Evolutionary conservation across 1,140 invertebrate species (phyloP).

Genomic region (Centruroides sculpturatus): DNA sequence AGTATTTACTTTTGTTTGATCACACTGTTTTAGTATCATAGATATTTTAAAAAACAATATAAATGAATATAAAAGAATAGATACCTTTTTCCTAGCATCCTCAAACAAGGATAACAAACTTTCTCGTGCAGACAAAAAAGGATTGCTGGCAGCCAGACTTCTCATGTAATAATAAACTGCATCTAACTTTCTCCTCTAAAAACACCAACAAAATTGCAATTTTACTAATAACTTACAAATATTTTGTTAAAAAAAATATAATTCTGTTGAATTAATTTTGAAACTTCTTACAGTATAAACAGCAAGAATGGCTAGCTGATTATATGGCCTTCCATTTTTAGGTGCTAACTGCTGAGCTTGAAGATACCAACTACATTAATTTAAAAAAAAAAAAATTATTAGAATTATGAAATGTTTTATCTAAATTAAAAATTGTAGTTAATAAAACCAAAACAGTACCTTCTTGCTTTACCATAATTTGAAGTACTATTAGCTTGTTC

Average conservation of each 20-base stretch:
- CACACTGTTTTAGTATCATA: neutral
- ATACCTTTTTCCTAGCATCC: constrained; percentile 77
- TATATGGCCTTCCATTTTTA: constrained; percentile 86
- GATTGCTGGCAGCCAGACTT: constrained; percentile 84
- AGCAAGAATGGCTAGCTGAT: constrained; percentile 84
- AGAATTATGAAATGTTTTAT: neutral
- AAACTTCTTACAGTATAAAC: constrained; percentile 60
- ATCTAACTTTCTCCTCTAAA: constrained; percentile 78
- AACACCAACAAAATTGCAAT: constrained; percentile 17
- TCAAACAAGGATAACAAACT: constrained; percentile 76
- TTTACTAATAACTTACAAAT: too few species aligned
- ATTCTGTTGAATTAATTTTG: too few species aligned
- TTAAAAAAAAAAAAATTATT: neutral
- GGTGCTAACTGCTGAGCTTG: constrained; percentile 87
- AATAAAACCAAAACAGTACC: constrained; percentile 18
- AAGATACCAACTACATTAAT: constrained; percentile 55
- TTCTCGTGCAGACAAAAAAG: constrained; percentile 75
- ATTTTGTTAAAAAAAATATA: too few species aligned
- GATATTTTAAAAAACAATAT: constrained; percentile 1
- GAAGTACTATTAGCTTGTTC: constrained; percentile 59
- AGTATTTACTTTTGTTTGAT: constrained; percentile 2
- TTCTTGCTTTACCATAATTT: constrained; percentile 70
- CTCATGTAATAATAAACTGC: constrained; percentile 96
- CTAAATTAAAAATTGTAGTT: neutral
- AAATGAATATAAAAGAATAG: neutral